Evolutionary conservation across 2,113 vertebrate species (phyloP).

Genomic region (Nettapus auritus): DNA sequence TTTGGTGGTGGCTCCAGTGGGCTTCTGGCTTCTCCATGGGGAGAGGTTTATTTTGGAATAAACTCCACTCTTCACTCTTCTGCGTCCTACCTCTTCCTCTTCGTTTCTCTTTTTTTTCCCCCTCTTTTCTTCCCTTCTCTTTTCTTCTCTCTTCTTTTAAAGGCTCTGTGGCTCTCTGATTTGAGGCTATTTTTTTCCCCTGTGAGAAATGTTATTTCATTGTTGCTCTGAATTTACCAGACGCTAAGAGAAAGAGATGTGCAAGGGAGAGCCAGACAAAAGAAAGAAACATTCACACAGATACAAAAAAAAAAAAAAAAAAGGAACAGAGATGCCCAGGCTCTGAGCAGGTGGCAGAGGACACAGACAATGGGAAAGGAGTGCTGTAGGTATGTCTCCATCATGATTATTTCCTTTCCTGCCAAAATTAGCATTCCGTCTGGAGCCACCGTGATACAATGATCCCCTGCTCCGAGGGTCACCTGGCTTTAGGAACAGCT

Average conservation of each 20-base stretch:
- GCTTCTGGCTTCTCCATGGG: neutral
- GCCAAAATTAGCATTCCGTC: constrained; percentile 52
- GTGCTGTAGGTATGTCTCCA: constrained; percentile 42
- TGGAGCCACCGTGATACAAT: neutral
- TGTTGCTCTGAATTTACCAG: constrained; percentile 25
- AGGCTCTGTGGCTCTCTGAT: neutral
- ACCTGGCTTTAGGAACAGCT: constrained; percentile 48
- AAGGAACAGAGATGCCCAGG: neutral
- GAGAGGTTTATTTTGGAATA: neutral
- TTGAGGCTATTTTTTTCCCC: neutral
- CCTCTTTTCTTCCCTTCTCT: neutral
- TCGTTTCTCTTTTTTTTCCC: neutral
- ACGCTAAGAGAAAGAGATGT: constrained; percentile 16
- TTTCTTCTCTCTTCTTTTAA: neutral
- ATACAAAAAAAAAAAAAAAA: constrained; percentile 49
- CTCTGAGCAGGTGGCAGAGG: constrained; percentile 45
- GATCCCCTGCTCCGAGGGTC: neutral
- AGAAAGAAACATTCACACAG: constrained; percentile 8
- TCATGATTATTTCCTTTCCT: constrained; percentile 26
- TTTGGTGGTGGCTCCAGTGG: neutral
- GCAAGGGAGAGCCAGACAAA: constrained; percentile 47
- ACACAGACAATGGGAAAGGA: constrained; percentile 38
- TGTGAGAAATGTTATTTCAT: neutral
- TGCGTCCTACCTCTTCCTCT: neutral
- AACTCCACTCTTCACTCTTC: neutral